Conservation (phyloP, 2,797 vertebrate genomes). For the Brotogeris chrysoptera region DNA sequence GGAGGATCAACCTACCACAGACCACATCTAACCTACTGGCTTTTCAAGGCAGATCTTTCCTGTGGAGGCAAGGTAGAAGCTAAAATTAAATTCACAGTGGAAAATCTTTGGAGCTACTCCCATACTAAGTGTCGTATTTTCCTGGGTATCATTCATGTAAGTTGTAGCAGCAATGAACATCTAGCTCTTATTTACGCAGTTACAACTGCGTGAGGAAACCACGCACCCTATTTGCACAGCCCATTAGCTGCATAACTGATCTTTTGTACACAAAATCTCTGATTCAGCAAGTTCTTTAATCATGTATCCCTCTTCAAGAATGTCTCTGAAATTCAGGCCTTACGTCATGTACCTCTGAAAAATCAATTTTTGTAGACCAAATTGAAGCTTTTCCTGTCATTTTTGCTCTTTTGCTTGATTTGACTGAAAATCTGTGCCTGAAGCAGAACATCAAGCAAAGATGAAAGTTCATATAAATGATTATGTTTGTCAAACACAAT, state of each 20-base stretch:
- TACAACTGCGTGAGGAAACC: background rate
- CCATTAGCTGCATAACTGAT: slow-evolving; percentile 18
- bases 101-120: background rate
- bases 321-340: background rate
- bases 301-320: slow-evolving; percentile 1
- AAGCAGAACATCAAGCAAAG: background rate
- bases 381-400: background rate
- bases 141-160: fast-evolving
- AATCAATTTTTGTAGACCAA: background rate
- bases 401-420: background rate
- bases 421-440: background rate
- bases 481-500: background rate
- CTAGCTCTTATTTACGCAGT: background rate
- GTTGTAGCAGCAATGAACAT: fast-evolving
- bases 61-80: background rate
- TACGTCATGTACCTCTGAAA: background rate
- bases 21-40: background rate
- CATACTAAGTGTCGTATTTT: background rate
- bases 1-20: background rate
- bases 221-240: slow-evolving; percentile 28
- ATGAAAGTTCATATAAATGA: background rate
- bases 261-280: slow-evolving; percentile 51
- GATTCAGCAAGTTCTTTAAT: slow-evolving; percentile 55
- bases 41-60: background rate
- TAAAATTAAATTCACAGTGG: background rate